Evolutionary conservation across 1,140 invertebrate genomes (phyloP), one percentile per base, ranked within the genome.

Genomic region (Caerostris darwini): DNA sequence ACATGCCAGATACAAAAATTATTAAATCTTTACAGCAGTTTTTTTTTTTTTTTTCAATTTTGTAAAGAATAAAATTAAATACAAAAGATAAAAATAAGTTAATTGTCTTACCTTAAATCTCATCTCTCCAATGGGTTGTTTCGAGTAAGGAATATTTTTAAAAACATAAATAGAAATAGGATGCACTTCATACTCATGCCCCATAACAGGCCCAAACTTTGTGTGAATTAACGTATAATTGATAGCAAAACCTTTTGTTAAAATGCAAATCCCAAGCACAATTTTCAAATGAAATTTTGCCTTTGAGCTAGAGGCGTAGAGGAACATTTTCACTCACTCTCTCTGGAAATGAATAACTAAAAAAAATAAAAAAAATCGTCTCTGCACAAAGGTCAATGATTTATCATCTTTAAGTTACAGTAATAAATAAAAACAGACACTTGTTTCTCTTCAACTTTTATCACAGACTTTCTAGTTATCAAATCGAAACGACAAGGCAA

Each of bases 121-220:
- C 50, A 92, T 12, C 19, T 92, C 81, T 85, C 90, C 90, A 34
- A 85, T 34, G 17, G 90, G 90, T 56, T 57, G 90, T 57, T 92
- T 92, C 0, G 90, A 81, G 58, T 85, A 92, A 10, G 90, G 90
- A 50, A 92, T 69, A 67, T 92, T 92, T 64, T 92, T 92, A 67
- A 85, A 92, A 19, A 67, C 5, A 53, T 54, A 85, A 56, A 92
- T 19, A 53, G 34, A 10, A 50, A 12, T 77, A 77, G 71, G 34
- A 77, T 77, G 71, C 10, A 34, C 10, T 77, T 77, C 53, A 77
- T 77, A 77, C 53, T 77, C 10, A 77, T 50, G 71, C 10, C 71
- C 71, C 8, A 14, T 3, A 77, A 77, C 34, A 3, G 71, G 50
- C 1, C 71, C 71, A 5, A 77, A 53, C 53, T 50, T 77, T 53